phyloP scores from a whole-genome alignment of 2,797 vertebrate genomes.

The Gymnothorax reevesii region DNA sequence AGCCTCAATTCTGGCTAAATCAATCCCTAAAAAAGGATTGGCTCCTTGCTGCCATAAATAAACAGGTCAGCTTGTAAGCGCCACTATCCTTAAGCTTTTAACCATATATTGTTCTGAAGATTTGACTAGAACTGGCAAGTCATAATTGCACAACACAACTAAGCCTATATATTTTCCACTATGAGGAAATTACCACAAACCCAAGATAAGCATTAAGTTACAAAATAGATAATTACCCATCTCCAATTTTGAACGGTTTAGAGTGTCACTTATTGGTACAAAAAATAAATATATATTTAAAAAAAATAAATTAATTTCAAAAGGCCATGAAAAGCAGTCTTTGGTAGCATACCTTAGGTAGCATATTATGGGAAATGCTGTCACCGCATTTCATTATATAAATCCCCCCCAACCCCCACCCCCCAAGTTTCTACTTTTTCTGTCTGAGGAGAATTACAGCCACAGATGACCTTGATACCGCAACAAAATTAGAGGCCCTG shows the following conservation, averaged over 20 bases:
- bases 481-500: conserved; percentile 62
- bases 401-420: no score
- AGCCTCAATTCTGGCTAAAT: conserved; percentile 85
- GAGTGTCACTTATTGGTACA: conserved; percentile 16
- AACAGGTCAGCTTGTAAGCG: conserved; percentile 69
- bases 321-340: conserved; percentile 33
- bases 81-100: conserved; percentile 51
- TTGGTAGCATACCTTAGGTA: conserved; percentile 60
- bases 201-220: conserved; percentile 2
- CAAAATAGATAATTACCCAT: background rate
- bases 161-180: background rate
- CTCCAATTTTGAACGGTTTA: background rate
- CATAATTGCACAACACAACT: conserved; percentile 56
- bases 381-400: conserved; percentile 47
- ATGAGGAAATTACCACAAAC: background rate
- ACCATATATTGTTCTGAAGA: conserved; percentile 61
- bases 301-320: background rate
- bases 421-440: conserved; percentile 52
- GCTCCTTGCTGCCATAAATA: conserved; percentile 81
- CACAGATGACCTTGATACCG: conserved; percentile 76
- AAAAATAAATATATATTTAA: conserved; percentile 27
- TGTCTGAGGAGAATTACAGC: conserved; percentile 75
- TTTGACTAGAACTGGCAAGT: conserved; percentile 69
- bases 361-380: conserved; percentile 53
- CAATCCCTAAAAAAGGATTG: conserved; percentile 86